Percentiles rank a stretch among this genome's conserved stretches.
Conservation (phyloP, 2,113 vertebrate genomes). For the Carassius carassius region DNA sequence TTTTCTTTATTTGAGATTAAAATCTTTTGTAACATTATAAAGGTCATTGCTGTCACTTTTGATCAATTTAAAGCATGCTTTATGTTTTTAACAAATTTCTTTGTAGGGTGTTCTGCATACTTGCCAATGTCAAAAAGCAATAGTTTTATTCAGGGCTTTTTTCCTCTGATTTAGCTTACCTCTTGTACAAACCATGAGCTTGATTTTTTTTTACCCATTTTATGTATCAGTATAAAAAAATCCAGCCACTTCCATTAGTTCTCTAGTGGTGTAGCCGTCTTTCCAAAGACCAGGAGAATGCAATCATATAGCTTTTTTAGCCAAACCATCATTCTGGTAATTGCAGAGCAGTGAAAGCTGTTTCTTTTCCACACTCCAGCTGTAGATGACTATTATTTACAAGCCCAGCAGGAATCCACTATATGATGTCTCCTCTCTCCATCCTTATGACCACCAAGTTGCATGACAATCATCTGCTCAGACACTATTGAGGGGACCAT, state of each 20-base stretch:
- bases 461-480: conserved; percentile 27
- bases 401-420: conserved; percentile 45
- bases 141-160: neutral
- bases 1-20: too few relatives aligned
- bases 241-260: neutral
- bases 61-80: too few relatives aligned
- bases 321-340: conserved; percentile 41
- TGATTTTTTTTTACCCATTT: neutral
- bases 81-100: too few relatives aligned
- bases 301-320: conserved; percentile 12
- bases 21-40: too few relatives aligned
- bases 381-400: conserved; percentile 49
- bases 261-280: neutral
- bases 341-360: conserved; percentile 25
- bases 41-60: too few relatives aligned
- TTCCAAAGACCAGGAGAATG: conserved; percentile 22
- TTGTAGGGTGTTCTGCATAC: too few relatives aligned
- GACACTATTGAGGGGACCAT: conserved; percentile 28
- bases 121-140: neutral
- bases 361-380: conserved; percentile 47
- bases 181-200: neutral
- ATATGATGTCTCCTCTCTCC: conserved; percentile 37
- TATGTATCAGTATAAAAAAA: neutral
- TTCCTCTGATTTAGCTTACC: too few relatives aligned
- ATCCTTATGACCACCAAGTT: conserved; percentile 32